Evolutionary conservation across 2,888 invertebrate genomes (phyloP), one percentile per base, ranked within the genome.

Genomic region (Parochlus steinenii): DNA sequence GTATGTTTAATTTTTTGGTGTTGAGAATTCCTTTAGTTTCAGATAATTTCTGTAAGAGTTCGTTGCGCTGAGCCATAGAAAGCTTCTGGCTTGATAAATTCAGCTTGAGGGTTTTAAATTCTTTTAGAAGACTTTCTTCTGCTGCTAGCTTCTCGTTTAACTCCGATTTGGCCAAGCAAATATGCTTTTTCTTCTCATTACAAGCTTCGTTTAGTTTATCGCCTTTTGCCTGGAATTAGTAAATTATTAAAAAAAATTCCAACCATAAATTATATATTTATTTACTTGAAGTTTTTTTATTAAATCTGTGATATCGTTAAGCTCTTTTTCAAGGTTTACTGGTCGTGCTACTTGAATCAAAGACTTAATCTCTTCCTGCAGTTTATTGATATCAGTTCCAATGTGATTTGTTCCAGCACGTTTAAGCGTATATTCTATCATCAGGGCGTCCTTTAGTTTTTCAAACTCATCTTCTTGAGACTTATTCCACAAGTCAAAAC

Each of bases 391-490:
- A 18, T 43, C 39, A 3, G 28, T 4, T 15, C 42, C 36, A 1
- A 51, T 29, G 2, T 35, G 37, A 3, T 39, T 33, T 0, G 50
- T 40, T 18, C 49, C 47, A 2, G 39, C 8, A 18, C 45, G 43
- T 2, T 41, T 29, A 4, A 52, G 8, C 42, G 44, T 34, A 43
- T 46, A 20, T 38, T 43, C 3, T 39, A 14, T 39, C 37, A 35
- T 55, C 48, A 7, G 49, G 40, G 42, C 37, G 3, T 42, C 34
- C 38, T 53, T 46, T 4, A 52, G 24, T 6, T 40, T 41, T 4
- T 41, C 38, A 17, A 49, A 49, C 27, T 57, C 54, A 1, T 51
- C 47, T 23, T 44, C 41, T n/a, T 41, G 32, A 2, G 30, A 25
- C 12, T 41, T 42, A 18, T 42, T 43, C 43, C 44, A 44, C 5